Conservation (phyloP, 2,797 vertebrate genomes). For the Sebastes umbrosus region DNA sequence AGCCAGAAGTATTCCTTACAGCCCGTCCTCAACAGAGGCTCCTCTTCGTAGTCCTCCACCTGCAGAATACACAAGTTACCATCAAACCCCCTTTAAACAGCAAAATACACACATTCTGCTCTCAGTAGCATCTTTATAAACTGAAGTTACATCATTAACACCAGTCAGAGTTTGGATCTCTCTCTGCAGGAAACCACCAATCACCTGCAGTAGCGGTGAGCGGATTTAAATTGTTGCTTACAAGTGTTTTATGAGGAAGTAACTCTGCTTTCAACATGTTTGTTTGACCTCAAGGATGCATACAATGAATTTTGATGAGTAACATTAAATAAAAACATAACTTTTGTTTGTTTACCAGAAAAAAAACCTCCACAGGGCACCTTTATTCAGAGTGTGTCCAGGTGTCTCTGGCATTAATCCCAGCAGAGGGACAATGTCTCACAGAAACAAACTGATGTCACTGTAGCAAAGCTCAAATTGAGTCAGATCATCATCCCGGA, state of each 20-base stretch:
- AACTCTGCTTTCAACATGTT: no score
- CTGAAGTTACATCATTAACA: not conserved
- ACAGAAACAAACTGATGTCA: slow-evolving; percentile 16
- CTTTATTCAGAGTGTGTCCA: slow-evolving; percentile 2
- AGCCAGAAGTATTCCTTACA: slow-evolving; percentile 99
- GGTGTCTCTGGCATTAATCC: slow-evolving; percentile 21
- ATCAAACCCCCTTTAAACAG: not conserved
- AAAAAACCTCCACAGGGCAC: not conserved
- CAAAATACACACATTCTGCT: not conserved
- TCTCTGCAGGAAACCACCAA: not conserved
- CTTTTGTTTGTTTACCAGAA: not conserved
- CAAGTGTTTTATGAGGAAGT: no score
- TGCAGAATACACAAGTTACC: slow-evolving; percentile 58
- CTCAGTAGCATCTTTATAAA: not conserved
- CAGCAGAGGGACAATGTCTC: not conserved
- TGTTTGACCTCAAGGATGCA: not conserved
- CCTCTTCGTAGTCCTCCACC: slow-evolving; percentile 97
- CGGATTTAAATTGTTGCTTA: no score
- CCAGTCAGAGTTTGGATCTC: not conserved
- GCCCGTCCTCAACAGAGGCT: slow-evolving; percentile 91
- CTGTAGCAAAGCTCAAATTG: slow-evolving; percentile 58
- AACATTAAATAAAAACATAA: not conserved
- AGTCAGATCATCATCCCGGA: slow-evolving; percentile 29
- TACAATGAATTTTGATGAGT: not conserved
- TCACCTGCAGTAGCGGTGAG: not conserved